phyloP scores from a whole-genome alignment of 2,113 vertebrate species.

The Danionella cerebrum region DNA sequence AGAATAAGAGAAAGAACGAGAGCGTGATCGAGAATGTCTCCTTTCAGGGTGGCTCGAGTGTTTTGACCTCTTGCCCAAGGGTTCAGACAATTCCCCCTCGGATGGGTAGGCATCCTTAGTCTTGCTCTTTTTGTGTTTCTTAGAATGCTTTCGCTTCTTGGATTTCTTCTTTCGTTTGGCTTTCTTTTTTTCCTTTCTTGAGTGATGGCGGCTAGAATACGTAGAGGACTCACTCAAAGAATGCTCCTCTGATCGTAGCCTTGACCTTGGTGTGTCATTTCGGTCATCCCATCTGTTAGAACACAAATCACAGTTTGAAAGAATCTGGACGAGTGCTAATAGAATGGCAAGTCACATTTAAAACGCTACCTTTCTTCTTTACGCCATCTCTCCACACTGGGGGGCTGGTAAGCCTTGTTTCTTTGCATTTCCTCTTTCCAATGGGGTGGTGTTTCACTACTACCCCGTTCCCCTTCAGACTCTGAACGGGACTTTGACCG shows the following conservation, averaged over 20 bases:
- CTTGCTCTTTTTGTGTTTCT: constrained; percentile 77
- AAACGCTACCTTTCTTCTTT: constrained; percentile 89
- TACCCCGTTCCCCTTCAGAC: constrained; percentile 71
- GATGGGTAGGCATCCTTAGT: constrained; percentile 53
- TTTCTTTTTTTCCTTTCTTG: constrained; percentile 83
- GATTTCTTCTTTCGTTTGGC: constrained; percentile 85
- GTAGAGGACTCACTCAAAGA: constrained; percentile 69
- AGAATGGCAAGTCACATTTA: no score
- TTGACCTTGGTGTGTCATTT: constrained; percentile 78
- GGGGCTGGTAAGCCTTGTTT: constrained; percentile 73
- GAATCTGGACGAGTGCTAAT: no score
- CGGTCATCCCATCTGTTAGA: constrained; percentile 84
- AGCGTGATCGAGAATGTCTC: constrained; percentile 55
- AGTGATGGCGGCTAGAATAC: constrained; percentile 64
- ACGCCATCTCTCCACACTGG: constrained; percentile 85
- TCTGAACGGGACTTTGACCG: constrained; percentile 83
- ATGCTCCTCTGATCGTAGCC: constrained; percentile 76
- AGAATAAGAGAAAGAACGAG: no score
- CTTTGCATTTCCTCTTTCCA: constrained; percentile 98
- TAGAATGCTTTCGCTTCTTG: constrained; percentile 83
- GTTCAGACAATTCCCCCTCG: constrained; percentile 63
- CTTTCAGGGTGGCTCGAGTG: constrained; percentile 52
- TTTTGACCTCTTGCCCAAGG: constrained; percentile 63
- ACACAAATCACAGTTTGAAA: constrained; percentile 55
- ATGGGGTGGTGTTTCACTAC: constrained; percentile 95